Evolutionary conservation across 2,888 invertebrate genomes (phyloP).

Genomic region (Pycnomerus fuliginosus): DNA sequence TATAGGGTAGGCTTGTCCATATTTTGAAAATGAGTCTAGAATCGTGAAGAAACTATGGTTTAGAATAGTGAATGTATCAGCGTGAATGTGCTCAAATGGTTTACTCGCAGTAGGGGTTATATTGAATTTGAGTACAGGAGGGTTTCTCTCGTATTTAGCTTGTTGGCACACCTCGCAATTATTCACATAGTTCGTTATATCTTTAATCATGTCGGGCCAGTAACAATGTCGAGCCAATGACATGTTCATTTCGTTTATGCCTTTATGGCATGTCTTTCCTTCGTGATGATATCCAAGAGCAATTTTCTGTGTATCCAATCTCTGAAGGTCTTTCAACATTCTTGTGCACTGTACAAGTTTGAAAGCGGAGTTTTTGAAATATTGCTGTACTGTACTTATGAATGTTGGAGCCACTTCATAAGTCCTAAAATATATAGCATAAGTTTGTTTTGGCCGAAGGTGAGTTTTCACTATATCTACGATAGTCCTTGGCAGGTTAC

Average conservation of each 20-base stretch:
- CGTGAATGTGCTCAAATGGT: conserved; percentile 22
- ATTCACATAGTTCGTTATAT: too few relatives aligned
- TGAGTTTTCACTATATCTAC: conserved; percentile 1
- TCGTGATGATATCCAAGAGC: conserved; percentile 1
- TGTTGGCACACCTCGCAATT: too few relatives aligned
- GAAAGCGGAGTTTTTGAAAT: conserved; percentile 2
- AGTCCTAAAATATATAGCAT: conserved; percentile 1
- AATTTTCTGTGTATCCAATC: neutral
- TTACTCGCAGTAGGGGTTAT: conserved; percentile 14
- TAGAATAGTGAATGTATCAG: too few relatives aligned
- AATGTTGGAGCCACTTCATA: neutral
- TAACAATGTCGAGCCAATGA: too few relatives aligned
- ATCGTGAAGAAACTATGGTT: conserved; percentile 18
- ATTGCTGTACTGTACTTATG: conserved; percentile 1
- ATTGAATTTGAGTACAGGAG: conserved; percentile 16
- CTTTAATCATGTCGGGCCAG: too few relatives aligned
- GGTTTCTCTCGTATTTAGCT: too few relatives aligned
- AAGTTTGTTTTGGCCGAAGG: neutral
- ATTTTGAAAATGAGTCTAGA: conserved; percentile 20
- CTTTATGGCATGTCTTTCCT: conserved; percentile 5
- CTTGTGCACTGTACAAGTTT: neutral
- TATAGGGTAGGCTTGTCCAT: conserved; percentile 21
- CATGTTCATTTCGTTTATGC: conserved; percentile 4
- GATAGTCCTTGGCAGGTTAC: neutral
- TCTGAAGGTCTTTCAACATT: neutral